Base-by-base conservation (phyloP, 1,140 invertebrate genomes). In the Pachyrhynchus sulphureomaculatus region DNA sequence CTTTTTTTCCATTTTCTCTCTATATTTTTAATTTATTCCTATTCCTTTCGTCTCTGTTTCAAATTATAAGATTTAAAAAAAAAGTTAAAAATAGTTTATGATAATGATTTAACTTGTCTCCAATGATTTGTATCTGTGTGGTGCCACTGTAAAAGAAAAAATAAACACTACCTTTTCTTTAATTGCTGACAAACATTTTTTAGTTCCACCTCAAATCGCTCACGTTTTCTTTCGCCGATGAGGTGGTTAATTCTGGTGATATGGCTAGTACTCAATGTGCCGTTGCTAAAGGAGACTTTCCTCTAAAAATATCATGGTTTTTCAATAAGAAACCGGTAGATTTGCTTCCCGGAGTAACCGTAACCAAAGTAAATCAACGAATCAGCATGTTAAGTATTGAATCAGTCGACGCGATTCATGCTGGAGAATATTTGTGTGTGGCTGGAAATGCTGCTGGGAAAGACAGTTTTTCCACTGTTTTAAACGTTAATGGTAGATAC, bases 211-310 rank as follows among this genome's bases (percentile, higher is more conserved):
- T 57, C 84, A 86, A 79, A 85, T 90, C 64, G 82, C 84, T 76
- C 87, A 86, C 53, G n/a, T 89, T 90, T 75, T 77, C 81, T 29
- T 89, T 89, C 69, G 86, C 86, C 15, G 84, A 88, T 61, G 82
- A 86, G 41, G 81, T 85, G 23, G 79, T 87, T 15, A 87, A 88
- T 75, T 82, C 82, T 54, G 86, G 85, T 44, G 84, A 88, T 66
- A 83, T 83, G 59, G 81, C 81, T 21, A 82, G 81, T 36, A 77
- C 81, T 68, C 80, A 82, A 56, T 89, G 87, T 70, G 81, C 80
- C 1, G 80, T 88, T 3, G 79, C 80, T 37, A 86, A 86, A 68
- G 88, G 88, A 1, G 88, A 88, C 75, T 74, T 84, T 47, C 87
- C 88, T 0, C 72, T 90, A 20, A 78, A 80, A 34, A 84, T 86